Evolutionary conservation across 2,113 vertebrate genomes (phyloP).

Genomic region (Oncorhynchus nerka): DNA sequence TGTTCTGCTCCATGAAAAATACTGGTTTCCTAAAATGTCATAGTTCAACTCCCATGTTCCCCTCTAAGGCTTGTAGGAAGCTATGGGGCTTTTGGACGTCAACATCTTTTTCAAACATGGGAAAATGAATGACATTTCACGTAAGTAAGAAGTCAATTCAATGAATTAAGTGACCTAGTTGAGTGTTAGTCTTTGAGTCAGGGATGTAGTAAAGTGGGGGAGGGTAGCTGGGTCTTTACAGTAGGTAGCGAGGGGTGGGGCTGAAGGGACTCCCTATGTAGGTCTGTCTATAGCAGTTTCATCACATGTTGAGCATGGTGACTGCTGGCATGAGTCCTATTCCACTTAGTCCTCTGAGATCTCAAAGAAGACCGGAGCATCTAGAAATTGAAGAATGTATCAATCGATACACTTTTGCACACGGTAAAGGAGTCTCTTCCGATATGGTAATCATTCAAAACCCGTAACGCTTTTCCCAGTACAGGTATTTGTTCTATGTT

Average conservation of each 20-base stretch:
- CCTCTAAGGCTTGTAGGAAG: conserved; percentile 17
- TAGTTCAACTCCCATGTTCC: not conserved
- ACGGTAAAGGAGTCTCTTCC: not conserved
- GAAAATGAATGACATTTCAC: conserved; percentile 16
- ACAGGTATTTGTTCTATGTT: conserved; percentile 18
- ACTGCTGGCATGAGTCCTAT: not conserved
- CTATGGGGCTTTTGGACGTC: conserved; percentile 28
- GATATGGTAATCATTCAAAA: conserved; percentile 13
- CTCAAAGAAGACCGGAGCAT: conserved; percentile 28
- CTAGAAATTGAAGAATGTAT: conserved; percentile 2
- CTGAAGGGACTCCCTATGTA: not conserved
- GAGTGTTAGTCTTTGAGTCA: not conserved
- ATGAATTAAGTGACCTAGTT: not conserved
- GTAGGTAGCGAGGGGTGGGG: not conserved
- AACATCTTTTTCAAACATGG: conserved; percentile 31
- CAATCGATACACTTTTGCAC: not conserved
- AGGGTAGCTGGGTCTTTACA: too few species aligned
- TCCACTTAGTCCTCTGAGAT: conserved; percentile 7
- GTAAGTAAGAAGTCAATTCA: not conserved
- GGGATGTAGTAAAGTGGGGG: not conserved
- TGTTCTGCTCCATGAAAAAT: conserved; percentile 18
- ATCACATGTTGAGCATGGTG: not conserved
- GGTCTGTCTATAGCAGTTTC: not conserved
- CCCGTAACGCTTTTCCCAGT: not conserved
- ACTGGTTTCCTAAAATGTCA: conserved; percentile 13